Base-by-base conservation (phyloP, 2,888 invertebrate species). In the Nomada ferruginata region DNA sequence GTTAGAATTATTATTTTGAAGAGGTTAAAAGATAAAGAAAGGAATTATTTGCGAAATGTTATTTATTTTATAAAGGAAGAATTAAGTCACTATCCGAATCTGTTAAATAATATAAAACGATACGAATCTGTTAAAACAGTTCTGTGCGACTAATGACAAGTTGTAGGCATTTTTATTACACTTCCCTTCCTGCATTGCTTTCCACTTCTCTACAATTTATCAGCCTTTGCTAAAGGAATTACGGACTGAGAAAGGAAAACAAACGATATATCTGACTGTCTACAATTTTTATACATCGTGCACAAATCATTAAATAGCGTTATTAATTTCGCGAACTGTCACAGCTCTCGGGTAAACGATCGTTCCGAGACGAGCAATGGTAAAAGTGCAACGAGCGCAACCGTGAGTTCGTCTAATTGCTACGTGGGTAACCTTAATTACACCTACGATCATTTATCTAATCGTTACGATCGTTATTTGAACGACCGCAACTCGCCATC, bases 401-500 rank as follows among this genome's bases (percentile, higher is more conserved):
- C 63, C 63, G 55, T 4, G 20, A 23, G 26, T 36, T 50, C 61
- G 52, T 68, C 70, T 81, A 81, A 81, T 81, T 81, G 69, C 73
- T 61, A 66, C 69, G 64, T 55, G 64, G 59, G 73, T 77, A 78
- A 68, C 73, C 81, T 72, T 78, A 78, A 81, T 81, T 81, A 65
- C 81, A 65, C 65, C 78, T 64, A 44, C 69, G 69, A 69, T 68
- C 78, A 78, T 81, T 74, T 69, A 81, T 81, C 81, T 65, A 70
- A 81, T 77, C 77, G 57, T 69, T 36, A 59, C 57, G 68, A 81
- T 73, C 81, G 42, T 73, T 77, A 77, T 57, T 74, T 65, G 59
- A 47, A 69, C 50, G 18, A 50, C 59, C 53, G 64, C 52, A 61
- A 55, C 66, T 68, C 69, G 60, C 57, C 53, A 69, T 76, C 68